phyloP scores from a whole-genome alignment of 2,113 vertebrate genomes.

The Anarrhichthys ocellatus region DNA sequence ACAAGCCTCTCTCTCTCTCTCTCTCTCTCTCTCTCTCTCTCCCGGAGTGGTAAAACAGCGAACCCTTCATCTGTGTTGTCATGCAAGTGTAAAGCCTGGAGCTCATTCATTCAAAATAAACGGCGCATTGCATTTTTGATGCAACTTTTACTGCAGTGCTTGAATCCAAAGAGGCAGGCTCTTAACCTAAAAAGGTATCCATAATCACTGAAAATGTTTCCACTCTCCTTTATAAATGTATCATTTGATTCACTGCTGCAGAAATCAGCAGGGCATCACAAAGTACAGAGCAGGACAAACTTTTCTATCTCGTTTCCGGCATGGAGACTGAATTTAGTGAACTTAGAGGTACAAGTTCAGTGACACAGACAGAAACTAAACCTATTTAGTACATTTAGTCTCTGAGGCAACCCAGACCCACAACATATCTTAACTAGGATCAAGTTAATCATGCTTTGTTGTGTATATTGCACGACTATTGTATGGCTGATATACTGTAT shows the following conservation, averaged over 20 bases:
- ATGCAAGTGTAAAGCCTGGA: constrained; percentile 57
- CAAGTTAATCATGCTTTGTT: constrained; percentile 25
- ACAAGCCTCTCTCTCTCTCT: constrained; percentile 30
- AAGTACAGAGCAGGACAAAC: constrained; percentile 30
- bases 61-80: constrained; percentile 55
- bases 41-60: constrained; percentile 45
- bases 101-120: constrained; percentile 57
- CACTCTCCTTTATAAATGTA: constrained; percentile 30
- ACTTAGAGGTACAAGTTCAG: constrained; percentile 33
- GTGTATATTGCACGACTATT: constrained; percentile 43
- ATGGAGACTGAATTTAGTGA: constrained; percentile 3
- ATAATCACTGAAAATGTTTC: constrained; percentile 8
- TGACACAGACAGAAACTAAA: constrained; percentile 3
- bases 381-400: background rate
- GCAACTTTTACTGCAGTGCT: constrained; percentile 38
- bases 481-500: constrained; percentile 13
- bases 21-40: constrained; percentile 27
- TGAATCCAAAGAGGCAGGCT: constrained; percentile 33
- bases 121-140: constrained; percentile 41
- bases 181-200: constrained; percentile 37
- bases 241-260: constrained; percentile 33
- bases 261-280: constrained; percentile 46
- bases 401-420: background rate
- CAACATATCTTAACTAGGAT: constrained; percentile 3
- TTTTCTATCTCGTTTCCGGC: constrained; percentile 8